A percentile compares a stretch with the other conserved stretches of the same genome.
Conservation (phyloP, 2,888 invertebrate genomes). For the Loripinus fragilis region DNA sequence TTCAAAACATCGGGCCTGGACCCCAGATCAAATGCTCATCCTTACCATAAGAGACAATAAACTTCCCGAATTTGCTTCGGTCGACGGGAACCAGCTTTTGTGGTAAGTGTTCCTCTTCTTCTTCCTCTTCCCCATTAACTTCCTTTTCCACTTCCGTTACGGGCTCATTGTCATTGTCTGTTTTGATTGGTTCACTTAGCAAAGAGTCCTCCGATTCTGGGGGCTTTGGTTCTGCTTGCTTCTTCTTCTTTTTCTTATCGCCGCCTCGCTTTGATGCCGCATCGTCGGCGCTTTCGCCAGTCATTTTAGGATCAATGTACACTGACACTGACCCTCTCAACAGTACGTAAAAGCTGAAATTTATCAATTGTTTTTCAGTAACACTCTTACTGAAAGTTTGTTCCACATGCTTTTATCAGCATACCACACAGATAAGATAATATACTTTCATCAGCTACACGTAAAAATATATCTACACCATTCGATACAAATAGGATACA, state of each 20-base stretch:
- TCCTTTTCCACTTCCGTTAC: conserved; percentile 32
- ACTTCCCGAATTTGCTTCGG: conserved; percentile 73
- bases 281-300: conserved; percentile 68
- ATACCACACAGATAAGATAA: too few relatives aligned
- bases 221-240: neutral
- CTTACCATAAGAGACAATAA: conserved; percentile 76
- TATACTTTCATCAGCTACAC: too few relatives aligned
- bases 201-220: neutral
- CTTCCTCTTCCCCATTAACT: conserved; percentile 11
- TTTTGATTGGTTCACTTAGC: neutral
- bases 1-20: too few relatives aligned
- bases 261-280: conserved; percentile 27
- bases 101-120: conserved; percentile 20
- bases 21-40: neutral
- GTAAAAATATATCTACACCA: too few relatives aligned
- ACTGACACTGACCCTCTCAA: conserved; percentile 77
- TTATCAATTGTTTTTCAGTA: too few relatives aligned
- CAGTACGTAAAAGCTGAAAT: conserved; percentile 79
- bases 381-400: too few relatives aligned
- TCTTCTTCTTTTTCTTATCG: conserved; percentile 36
- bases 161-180: neutral
- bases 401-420: too few relatives aligned
- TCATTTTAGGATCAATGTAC: conserved; percentile 77
- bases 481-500: too few relatives aligned
- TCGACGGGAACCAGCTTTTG: conserved; percentile 58